These are phyloP conservation scores for Baryphthengus martii DNA, from an alignment of 2,113 vertebrate genomes.

Conservation along the genomic window DNA sequence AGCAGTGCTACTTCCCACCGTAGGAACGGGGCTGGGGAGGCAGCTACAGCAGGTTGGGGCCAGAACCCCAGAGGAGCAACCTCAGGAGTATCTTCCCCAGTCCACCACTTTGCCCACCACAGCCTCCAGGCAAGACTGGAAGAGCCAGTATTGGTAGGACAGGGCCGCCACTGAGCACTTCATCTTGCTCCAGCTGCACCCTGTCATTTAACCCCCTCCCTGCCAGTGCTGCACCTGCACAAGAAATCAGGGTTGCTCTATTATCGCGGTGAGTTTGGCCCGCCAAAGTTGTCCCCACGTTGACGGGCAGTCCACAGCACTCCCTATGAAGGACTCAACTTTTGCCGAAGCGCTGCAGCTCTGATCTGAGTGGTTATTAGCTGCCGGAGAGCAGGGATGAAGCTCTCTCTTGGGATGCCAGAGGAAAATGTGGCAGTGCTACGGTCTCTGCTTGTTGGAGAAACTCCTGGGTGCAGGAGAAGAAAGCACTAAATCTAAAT, in stretches of 20 bases:
- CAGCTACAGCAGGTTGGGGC: background rate
- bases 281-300: background rate
- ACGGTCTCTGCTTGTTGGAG: background rate
- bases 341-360: background rate
- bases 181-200: background rate
- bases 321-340: background rate
- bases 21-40: background rate
- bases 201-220: background rate
- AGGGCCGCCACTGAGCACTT: background rate
- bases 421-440: background rate
- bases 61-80: background rate
- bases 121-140: background rate
- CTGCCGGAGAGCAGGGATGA: background rate
- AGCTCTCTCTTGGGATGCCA: background rate
- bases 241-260: background rate
- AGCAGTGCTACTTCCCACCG: background rate
- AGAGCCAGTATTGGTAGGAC: background rate
- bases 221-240: background rate
- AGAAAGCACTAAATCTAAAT: background rate
- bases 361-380: background rate
- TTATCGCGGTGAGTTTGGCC: fast-evolving
- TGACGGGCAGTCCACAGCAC: fast-evolving
- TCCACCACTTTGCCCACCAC: background rate
- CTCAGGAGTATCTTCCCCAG: background rate
- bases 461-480: fast-evolving